phyloP scores from a whole-genome alignment of 2,888 invertebrate species.

The Patella pellucida region DNA sequence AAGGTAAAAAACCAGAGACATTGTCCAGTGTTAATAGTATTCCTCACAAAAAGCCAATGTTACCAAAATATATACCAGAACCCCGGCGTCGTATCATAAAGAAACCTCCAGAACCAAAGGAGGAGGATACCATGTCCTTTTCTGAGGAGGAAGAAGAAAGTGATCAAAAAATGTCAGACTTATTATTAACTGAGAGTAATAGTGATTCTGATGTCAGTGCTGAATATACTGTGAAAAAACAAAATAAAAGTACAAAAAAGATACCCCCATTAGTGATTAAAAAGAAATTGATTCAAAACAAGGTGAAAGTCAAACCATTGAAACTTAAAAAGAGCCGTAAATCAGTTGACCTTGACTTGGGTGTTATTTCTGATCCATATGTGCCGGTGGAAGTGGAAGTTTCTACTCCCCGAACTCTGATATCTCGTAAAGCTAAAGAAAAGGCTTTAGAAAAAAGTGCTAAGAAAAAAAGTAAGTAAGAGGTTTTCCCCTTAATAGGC shows the following conservation, averaged over 20 bases:
- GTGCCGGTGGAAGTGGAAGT: constrained; percentile 24
- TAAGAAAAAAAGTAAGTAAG: constrained; percentile 36
- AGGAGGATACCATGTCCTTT: constrained; percentile 41
- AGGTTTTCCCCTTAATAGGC: constrained; percentile 24
- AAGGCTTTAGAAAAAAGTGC: constrained; percentile 41
- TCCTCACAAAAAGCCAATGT: constrained; percentile 57
- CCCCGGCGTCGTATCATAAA: constrained; percentile 49
- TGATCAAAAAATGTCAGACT: constrained; percentile 37
- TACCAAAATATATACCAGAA: constrained; percentile 68
- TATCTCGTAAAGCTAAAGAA: constrained; percentile 56
- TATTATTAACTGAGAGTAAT: constrained; percentile 47
- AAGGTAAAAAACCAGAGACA: constrained; percentile 67
- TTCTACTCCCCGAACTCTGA: constrained; percentile 46
- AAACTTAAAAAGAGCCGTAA: neutral
- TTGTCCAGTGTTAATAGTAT: constrained; percentile 64
- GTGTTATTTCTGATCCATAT: constrained; percentile 34
- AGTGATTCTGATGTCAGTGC: constrained; percentile 34
- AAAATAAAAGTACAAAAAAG: constrained; percentile 20
- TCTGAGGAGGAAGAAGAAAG: constrained; percentile 55
- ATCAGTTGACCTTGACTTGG: constrained; percentile 30
- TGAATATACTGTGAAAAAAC: constrained; percentile 11
- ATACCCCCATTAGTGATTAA: constrained; percentile 12
- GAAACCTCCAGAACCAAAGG: constrained; percentile 29
- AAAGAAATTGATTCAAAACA: constrained; percentile 9
- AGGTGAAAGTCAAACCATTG: neutral